These are phyloP conservation scores for Vidua macroura DNA, from an alignment of 2,113 vertebrate species.

Conservation along the genomic window DNA sequence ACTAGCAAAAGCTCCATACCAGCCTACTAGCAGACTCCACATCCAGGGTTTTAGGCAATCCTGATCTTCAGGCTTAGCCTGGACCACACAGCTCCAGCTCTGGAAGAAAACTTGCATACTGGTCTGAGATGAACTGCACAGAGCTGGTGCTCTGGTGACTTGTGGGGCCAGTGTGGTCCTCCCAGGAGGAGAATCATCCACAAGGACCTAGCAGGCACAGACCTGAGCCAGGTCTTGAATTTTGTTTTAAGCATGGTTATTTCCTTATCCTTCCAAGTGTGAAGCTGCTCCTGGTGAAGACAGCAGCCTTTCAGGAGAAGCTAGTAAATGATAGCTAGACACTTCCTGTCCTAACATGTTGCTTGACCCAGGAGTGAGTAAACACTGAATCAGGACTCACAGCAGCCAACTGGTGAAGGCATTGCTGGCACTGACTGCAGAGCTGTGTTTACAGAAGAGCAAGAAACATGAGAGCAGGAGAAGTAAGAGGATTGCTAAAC, in stretches of 20 bases:
- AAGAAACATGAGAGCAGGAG: conserved; percentile 44
- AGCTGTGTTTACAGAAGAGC: conserved; percentile 45
- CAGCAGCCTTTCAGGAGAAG: conserved; percentile 26
- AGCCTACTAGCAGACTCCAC: background rate
- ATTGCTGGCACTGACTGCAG: background rate
- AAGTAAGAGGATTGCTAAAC: conserved; percentile 53
- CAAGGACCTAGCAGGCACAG: background rate
- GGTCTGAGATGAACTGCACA: fast-evolving
- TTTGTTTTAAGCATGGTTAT: background rate
- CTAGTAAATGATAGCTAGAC: conserved; percentile 45
- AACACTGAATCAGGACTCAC: conserved; percentile 55
- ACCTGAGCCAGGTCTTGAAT: background rate
- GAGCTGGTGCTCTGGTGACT: background rate
- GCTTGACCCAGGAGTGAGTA: conserved; percentile 53
- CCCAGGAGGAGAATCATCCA: background rate
- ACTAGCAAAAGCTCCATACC: background rate
- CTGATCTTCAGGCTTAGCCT: background rate
- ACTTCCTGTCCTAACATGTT: conserved; percentile 63
- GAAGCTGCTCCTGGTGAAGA: background rate
- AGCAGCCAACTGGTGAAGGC: conserved; percentile 60
- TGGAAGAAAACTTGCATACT: background rate
- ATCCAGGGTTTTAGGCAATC: background rate
- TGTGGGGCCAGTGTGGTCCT: fast-evolving
- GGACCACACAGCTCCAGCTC: background rate
- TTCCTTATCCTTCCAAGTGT: background rate